Evolutionary conservation across 2,888 invertebrate species (phyloP).

Genomic region (Bursaphelenchus okinawaensis): DNA sequence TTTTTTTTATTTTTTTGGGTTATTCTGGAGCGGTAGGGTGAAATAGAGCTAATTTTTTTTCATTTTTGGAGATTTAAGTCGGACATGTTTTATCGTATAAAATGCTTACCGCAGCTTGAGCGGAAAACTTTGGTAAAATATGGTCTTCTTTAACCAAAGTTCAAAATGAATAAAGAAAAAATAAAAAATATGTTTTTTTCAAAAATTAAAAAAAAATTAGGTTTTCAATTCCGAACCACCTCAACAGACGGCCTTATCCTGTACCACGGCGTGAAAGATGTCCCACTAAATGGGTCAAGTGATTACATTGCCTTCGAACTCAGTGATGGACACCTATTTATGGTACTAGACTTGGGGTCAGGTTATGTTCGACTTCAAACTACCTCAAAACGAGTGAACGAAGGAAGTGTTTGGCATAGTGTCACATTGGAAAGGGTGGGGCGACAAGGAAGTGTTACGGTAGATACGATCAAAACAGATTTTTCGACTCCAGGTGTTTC

Average conservation of each 20-base stretch:
- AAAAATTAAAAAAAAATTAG: no score
- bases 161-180: neutral
- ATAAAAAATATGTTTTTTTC: no score
- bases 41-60: no score
- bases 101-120: no score
- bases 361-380: conserved; percentile 73
- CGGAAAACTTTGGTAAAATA: neutral
- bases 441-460: conserved; percentile 45
- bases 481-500: conserved; percentile 56
- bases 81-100: no score
- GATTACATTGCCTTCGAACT: conserved; percentile 90
- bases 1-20: no score
- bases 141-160: neutral
- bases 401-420: conserved; percentile 46
- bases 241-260: conserved; percentile 88
- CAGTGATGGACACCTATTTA: conserved; percentile 83
- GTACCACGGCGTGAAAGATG: conserved; percentile 66
- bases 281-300: conserved; percentile 63
- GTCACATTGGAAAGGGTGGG: conserved; percentile 51
- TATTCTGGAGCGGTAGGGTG: no score
- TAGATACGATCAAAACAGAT: conserved; percentile 52
- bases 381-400: conserved; percentile 42
- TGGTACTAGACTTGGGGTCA: conserved; percentile 82
- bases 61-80: no score
- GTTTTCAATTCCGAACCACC: conserved; percentile 76